Base-by-base conservation (phyloP, 2,888 invertebrate species). In the Eupithecia vulgata region DNA sequence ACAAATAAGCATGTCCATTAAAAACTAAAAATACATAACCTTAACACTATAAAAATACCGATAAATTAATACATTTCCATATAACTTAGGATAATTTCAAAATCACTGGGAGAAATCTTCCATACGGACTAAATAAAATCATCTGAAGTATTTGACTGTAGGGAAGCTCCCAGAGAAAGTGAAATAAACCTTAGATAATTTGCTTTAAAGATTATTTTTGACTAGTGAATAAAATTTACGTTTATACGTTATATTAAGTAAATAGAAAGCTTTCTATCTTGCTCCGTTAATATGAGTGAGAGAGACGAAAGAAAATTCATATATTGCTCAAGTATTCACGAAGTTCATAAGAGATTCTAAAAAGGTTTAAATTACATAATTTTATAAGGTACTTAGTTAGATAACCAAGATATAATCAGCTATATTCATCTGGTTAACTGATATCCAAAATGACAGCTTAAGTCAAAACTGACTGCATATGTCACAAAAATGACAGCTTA, bases 181-280 rank as follows among this genome's bases (percentile, higher is more conserved):
- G 61, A 69, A 69, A 25, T 12, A 10, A 37, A n/a, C 74, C 74
- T 52, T 42, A 71, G 84, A 86, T 82, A 82, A 83, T 84, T 84
- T 82, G 81, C 82, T 85, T 88, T 88, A 87, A 88, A 87, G 87
- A 87, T 89, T 88, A 90, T 85, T 87, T 89, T 91, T 93, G 93
- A 93, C 93, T 93, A 93, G 93, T 89, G 88, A 90, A 91, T 91
- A 89, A 90, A 90, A 90, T 90, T 72, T 89, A 90, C 85, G 85
- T 87, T 86, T 87, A 87, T 75, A 75, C 72, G 72, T 73, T 71
- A 70, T 85, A 87, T 88, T 91, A 91, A 91, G 88, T 91, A 90
- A 90, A 76, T 78, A 75, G 86, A 88, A 87, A 90, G 88, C 88
- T 85, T 87, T 83, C 25, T 65, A 67, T 81, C 81, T 78, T 79